A percentile compares a stretch with the other conserved stretches of the same genome.
Evolutionary conservation across 2,888 invertebrate genomes (phyloP).

Genomic region (Drosophila borealis): DNA sequence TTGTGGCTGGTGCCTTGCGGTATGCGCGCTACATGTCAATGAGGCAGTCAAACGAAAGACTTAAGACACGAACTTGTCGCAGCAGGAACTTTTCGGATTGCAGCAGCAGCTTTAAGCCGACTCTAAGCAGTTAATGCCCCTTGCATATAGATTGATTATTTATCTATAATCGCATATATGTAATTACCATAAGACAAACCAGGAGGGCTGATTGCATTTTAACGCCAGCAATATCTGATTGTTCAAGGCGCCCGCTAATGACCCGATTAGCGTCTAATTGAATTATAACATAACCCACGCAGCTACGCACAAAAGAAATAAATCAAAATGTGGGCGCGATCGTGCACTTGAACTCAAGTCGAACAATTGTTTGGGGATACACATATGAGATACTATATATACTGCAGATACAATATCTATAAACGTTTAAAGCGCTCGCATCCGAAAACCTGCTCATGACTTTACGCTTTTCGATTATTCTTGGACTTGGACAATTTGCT

Average conservation of each 20-base stretch:
- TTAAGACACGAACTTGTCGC: slow-evolving; percentile 77
- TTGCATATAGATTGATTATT: slow-evolving; percentile 78
- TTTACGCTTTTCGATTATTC: slow-evolving; percentile 29
- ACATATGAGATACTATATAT: background rate
- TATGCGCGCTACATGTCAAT: slow-evolving; percentile 56
- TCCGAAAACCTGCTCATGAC: slow-evolving; percentile 38
- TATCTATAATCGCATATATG: slow-evolving; percentile 32
- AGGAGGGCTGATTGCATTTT: slow-evolving; percentile 59
- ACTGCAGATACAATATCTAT: slow-evolving; percentile 20
- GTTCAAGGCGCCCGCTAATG: slow-evolving; percentile 58
- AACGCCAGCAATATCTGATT: slow-evolving; percentile 22
- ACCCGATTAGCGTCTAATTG: slow-evolving; percentile 70
- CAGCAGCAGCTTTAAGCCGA: slow-evolving; percentile 57
- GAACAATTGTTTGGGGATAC: background rate
- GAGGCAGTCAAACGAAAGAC: slow-evolving; percentile 62
- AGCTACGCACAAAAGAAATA: slow-evolving; percentile 35
- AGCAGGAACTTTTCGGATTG: slow-evolving; percentile 72
- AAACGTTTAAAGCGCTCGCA: slow-evolving; percentile 26
- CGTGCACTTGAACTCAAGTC: slow-evolving; percentile 64
- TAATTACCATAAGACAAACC: slow-evolving; percentile 22
- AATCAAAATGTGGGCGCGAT: slow-evolving; percentile 43
- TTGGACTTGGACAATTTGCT: slow-evolving; percentile 28
- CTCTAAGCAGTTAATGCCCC: slow-evolving; percentile 60
- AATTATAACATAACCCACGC: slow-evolving; percentile 66
- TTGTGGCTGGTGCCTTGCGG: slow-evolving; percentile 3